A percentile compares a stretch with the other conserved stretches of the same genome.
phyloP scores from a whole-genome alignment of 2,113 vertebrate species.

The Prinia subflava region DNA sequence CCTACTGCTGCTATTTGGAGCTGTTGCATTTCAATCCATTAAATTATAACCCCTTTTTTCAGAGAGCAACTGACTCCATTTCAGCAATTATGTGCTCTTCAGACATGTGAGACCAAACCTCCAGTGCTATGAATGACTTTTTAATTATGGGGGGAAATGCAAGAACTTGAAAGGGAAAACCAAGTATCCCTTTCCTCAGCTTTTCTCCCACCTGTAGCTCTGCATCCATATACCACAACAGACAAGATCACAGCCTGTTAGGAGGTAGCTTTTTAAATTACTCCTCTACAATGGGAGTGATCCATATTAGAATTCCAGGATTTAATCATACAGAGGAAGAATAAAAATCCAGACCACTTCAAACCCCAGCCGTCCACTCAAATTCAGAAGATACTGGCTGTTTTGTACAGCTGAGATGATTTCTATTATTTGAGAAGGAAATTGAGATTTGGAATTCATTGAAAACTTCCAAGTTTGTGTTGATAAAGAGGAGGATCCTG shows the following conservation, averaged over 20 bases:
- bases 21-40: background rate
- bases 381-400: background rate
- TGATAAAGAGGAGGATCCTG: background rate
- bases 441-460: background rate
- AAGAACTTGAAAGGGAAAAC: background rate
- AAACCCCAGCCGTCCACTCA: background rate
- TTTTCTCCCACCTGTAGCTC: background rate
- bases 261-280: background rate
- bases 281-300: background rate
- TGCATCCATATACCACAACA: background rate
- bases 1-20: background rate
- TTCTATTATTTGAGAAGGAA: background rate
- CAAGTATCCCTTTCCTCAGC: background rate
- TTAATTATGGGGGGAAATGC: background rate
- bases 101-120: background rate
- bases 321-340: background rate
- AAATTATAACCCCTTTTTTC: background rate
- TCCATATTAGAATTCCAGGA: background rate
- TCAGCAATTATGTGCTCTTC: background rate
- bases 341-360: background rate
- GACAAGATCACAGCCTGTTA: background rate
- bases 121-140: background rate
- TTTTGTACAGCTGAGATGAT: background rate
- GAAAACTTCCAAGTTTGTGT: background rate
- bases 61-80: background rate